phyloP scores from a whole-genome alignment of 2,888 invertebrate genomes.

The Heliconius aoede region DNA sequence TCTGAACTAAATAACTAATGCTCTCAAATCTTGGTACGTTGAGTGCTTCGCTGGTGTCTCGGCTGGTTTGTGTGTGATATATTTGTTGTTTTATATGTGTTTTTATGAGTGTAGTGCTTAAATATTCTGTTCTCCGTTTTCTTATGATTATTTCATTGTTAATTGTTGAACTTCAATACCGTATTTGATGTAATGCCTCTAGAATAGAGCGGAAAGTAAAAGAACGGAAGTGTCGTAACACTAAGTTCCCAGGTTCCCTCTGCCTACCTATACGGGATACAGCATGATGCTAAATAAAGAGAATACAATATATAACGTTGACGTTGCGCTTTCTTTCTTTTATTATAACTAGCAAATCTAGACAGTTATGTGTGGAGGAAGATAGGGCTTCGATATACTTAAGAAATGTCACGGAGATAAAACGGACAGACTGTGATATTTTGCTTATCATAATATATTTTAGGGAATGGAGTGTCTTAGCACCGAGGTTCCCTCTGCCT shows the following conservation, averaged over 20 bases:
- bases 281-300: not conserved
- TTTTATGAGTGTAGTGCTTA: not conserved
- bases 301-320: not conserved
- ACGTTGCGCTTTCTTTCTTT: too few relatives aligned
- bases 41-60: not conserved
- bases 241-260: not conserved
- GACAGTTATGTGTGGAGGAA: too few relatives aligned
- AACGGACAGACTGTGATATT: too few relatives aligned
- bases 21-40: not conserved
- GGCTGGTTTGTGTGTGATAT: not conserved
- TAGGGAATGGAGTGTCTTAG: too few relatives aligned
- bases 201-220: not conserved
- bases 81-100: not conserved
- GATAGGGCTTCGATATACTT: too few relatives aligned
- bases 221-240: not conserved
- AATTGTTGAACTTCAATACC: too few relatives aligned
- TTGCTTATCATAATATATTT: too few relatives aligned
- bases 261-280: not conserved
- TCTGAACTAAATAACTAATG: conserved; percentile 23
- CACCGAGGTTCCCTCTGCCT: too few relatives aligned
- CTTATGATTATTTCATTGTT: not conserved
- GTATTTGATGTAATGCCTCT: not conserved
- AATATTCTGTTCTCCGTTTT: not conserved
- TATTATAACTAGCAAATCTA: too few relatives aligned
- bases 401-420: too few relatives aligned